Evolutionary conservation across 2,797 vertebrate genomes (phyloP), one percentile per base, ranked within the genome.

Genomic region (Enteromius thamalakanensis): DNA sequence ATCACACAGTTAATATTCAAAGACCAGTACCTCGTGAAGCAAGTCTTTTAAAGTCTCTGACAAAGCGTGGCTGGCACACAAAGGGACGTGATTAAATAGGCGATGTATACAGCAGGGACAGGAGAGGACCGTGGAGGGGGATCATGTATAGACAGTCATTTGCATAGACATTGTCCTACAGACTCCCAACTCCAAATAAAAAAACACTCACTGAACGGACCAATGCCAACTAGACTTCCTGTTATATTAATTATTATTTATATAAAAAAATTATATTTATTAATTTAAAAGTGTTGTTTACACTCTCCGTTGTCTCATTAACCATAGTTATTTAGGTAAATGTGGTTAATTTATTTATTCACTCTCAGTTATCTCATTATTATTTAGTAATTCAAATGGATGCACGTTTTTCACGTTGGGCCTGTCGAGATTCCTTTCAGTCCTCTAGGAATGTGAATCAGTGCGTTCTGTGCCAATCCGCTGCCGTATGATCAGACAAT

Each of bases 1-100:
- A 94, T 95, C 93, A 94, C 93, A 94, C 92, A 91, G 94, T 94
- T 94, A 92, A 94, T 94, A 94, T 94, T 95, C 92, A 95, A 94
- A 94, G 91, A 91, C 89, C 90, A 74, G 85, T 87, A 88, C 86
- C 88, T 93, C 89, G 89, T 94, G 93, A 94, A 92, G 92, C 91
- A 92, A 88, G 89, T 86, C 89, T 89, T 94, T 92, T 92, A 94
- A 94, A 90, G 91, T 91, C 88, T 89, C 89, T 92, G 92, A 95
- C 94, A 94, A 95, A 94, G 93, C 91, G 65, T 85, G 29, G 92
- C 89, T 82, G 72, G 82, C 89, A 89, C 90, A 95, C 92, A 95
- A 95, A 93, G 90, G 84, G 85, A 87, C 86, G 80, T 88, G 86
- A 81, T 88, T 91, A 92, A 94, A 93, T 91, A 91, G 92, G 89